phyloP scores from a whole-genome alignment of 2,113 vertebrate species.

The western clawed frog (Xenopus tropicalis) region UCB_Xtro_10.0 CM004445.2:79699001-79699500 shows the following conservation, averaged over 20 bases:
- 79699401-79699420: slow-evolving; percentile 26
- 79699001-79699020: slow-evolving; percentile 25
- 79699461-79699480: slow-evolving; percentile 19
- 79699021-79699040: slow-evolving; percentile 25
- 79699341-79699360: neutral
- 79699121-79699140: slow-evolving; percentile 44
- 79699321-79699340: no score
- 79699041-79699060: slow-evolving; percentile 34
- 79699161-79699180: slow-evolving; percentile 46
- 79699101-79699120: slow-evolving; percentile 48
- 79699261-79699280: slow-evolving; percentile 10
- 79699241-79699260: slow-evolving; percentile 29
- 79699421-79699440: slow-evolving; percentile 37
- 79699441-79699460: neutral
- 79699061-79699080: slow-evolving; percentile 16
- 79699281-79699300: slow-evolving; percentile 3
- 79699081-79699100: slow-evolving; percentile 48
- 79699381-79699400: slow-evolving; percentile 22
- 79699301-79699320: slow-evolving; percentile 16
- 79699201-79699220: slow-evolving; percentile 33
- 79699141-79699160: slow-evolving; percentile 44
- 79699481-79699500: neutral
- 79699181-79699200: slow-evolving; percentile 38
- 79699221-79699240: slow-evolving; percentile 32
- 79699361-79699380: slow-evolving; percentile 18